A percentile compares a stretch with the other conserved stretches of the same genome.
Conservation (phyloP, 2,797 vertebrate species). For the Enteromius radiatus region DNA sequence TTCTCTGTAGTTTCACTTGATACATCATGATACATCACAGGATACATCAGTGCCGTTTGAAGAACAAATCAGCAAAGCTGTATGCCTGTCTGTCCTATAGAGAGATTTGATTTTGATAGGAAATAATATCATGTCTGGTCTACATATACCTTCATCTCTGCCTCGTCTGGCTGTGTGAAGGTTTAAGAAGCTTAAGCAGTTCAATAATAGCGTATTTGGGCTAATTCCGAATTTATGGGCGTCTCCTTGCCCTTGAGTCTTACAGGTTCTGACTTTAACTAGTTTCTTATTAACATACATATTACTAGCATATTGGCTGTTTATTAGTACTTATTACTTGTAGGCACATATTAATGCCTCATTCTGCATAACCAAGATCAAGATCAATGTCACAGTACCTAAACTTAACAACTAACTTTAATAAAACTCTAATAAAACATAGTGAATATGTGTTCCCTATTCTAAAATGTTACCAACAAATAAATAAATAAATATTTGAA, state of each 20-base stretch:
- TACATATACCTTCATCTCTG: background rate
- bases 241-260: background rate
- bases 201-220: conserved; percentile 31
- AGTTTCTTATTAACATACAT: background rate
- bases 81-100: background rate
- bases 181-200: conserved; percentile 39
- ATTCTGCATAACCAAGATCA: too few species aligned
- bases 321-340: too few species aligned
- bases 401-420: background rate
- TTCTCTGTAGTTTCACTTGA: background rate
- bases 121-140: background rate
- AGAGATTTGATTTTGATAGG: background rate
- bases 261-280: background rate
- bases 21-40: too few species aligned
- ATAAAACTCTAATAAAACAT: background rate
- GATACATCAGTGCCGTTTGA: background rate
- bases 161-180: background rate
- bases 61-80: background rate
- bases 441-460: too few species aligned
- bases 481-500: background rate
- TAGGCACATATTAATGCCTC: too few species aligned
- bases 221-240: conserved; percentile 18
- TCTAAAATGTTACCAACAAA: background rate
- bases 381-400: too few species aligned
- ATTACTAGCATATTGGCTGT: background rate